Base-by-base conservation (phyloP, 2,113 vertebrate species). In the Madoqua kirkii region DNA sequence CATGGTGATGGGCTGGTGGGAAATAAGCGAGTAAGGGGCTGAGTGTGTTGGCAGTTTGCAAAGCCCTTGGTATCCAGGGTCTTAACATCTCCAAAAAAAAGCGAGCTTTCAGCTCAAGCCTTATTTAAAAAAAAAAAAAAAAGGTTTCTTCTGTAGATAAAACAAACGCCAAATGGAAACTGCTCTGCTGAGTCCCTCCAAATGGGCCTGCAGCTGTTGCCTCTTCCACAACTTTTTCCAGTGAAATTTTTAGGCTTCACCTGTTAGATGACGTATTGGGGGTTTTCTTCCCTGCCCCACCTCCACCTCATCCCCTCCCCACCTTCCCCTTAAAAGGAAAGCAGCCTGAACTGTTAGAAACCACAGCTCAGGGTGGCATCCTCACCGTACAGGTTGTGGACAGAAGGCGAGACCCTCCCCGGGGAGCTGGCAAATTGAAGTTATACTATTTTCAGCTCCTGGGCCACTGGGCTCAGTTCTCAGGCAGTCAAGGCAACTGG, bases 171-270 rank as follows among this genome's bases (percentile, higher is more conserved):
- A 98, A 98, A 98, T 98, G 98, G 98, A 98, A 98, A 98, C 89
- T 96, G 31, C 96, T 95, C 97, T 74, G 67, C 94, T 97, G 97
- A 94, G 97, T 98, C 98, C 98, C 98, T 98, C 97, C 95, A 98
- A 98, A 98, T 97, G 98, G 0, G 40, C 95, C 0, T 87, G 98
- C 99, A 99, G 99, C 99, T 99, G 99, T 98, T 98, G 57, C 89
- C 97, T 98, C 94, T 98, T 98, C 97, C 98, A 92, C 84, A 78
- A 97, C 97, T 98, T 97, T 74, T 81, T 96, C 98, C 91, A 98
- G 86, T 97, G 98, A 98, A 98, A 98, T 98, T 98, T 99, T 99
- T 99, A 98, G 98, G 95, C 78, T 97, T 98, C 99, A 99, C 99
- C 98, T 99, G 99, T 99, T 98, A 96, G 97, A 33, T 81, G 67